A percentile compares a stretch with the other conserved stretches of the same genome.
These are phyloP conservation scores for Drosophila kokeensis DNA, from an alignment of 2,888 invertebrate genomes.

Conservation along the genomic window DNA sequence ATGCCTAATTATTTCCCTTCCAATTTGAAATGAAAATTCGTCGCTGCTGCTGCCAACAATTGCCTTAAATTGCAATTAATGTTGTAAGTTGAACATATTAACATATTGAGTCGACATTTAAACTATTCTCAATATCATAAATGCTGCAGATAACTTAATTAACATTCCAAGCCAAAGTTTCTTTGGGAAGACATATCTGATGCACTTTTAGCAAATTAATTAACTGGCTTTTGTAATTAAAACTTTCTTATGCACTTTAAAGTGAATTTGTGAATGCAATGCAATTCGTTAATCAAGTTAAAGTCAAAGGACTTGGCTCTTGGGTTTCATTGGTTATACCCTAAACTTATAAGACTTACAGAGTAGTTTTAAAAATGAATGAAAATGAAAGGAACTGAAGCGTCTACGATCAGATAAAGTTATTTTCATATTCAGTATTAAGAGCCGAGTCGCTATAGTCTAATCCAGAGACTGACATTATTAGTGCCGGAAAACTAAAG, in stretches of 20 bases:
- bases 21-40: not conserved
- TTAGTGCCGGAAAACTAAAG: too few species aligned
- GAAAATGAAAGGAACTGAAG: not conserved
- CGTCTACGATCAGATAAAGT: not conserved
- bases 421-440: not conserved
- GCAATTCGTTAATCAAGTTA: slow-evolving; percentile 43
- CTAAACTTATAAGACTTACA: not conserved
- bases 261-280: not conserved
- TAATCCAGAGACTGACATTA: not conserved
- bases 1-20: not conserved
- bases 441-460: not conserved
- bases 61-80: not conserved
- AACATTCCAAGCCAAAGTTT: not conserved
- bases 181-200: not conserved
- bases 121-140: not conserved
- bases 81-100: too few species aligned
- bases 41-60: not conserved
- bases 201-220: slow-evolving; percentile 23
- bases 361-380: not conserved
- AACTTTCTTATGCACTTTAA: slow-evolving; percentile 31
- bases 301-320: slow-evolving; percentile 11
- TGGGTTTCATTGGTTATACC: slow-evolving; percentile 4
- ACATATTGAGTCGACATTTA: not conserved
- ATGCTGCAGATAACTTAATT: not conserved
- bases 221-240: slow-evolving; percentile 26